phyloP scores from a whole-genome alignment of 2,797 vertebrate genomes.

The Eupleurogrammus muticus region DNA sequence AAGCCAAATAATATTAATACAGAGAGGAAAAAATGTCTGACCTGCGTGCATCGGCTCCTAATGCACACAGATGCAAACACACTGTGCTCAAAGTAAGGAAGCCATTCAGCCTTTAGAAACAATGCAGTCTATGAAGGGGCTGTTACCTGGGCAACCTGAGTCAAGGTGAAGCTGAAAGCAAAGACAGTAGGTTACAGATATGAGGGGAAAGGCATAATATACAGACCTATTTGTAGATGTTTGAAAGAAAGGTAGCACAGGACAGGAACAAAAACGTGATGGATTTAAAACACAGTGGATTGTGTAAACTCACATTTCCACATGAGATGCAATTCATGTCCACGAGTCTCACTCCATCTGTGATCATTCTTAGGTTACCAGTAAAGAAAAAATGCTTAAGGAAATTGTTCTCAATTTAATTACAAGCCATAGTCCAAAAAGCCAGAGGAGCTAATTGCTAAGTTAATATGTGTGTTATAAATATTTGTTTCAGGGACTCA shows the following conservation, averaged over 20 bases:
- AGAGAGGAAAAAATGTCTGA: slow-evolving; percentile 50
- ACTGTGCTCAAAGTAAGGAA: slow-evolving; percentile 62
- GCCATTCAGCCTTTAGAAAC: slow-evolving; percentile 80
- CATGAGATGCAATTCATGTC: background rate
- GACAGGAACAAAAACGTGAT: slow-evolving; percentile 11
- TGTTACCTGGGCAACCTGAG: slow-evolving; percentile 86
- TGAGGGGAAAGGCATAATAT: slow-evolving; percentile 43
- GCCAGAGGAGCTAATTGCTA: background rate
- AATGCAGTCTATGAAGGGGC: slow-evolving; percentile 80
- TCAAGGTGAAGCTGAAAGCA: slow-evolving; percentile 80
- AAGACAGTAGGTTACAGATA: slow-evolving; percentile 70
- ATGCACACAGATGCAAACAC: slow-evolving; percentile 51
- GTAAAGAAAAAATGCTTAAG: slow-evolving; percentile 1
- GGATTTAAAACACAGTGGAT: background rate
- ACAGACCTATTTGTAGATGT: slow-evolving; percentile 42
- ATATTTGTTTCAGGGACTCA: slow-evolving; percentile 13
- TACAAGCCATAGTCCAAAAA: background rate
- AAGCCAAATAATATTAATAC: slow-evolving; percentile 50
- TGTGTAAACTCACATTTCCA: background rate
- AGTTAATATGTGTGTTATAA: background rate
- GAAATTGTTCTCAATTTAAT: background rate
- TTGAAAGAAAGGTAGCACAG: slow-evolving; percentile 19
- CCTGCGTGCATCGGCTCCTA: slow-evolving; percentile 44
- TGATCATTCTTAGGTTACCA: background rate
- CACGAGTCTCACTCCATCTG: background rate